Evolutionary conservation across 2,888 invertebrate species (phyloP), one percentile per base, ranked within the genome.

Genomic region (Spilosoma lubricipeda): DNA sequence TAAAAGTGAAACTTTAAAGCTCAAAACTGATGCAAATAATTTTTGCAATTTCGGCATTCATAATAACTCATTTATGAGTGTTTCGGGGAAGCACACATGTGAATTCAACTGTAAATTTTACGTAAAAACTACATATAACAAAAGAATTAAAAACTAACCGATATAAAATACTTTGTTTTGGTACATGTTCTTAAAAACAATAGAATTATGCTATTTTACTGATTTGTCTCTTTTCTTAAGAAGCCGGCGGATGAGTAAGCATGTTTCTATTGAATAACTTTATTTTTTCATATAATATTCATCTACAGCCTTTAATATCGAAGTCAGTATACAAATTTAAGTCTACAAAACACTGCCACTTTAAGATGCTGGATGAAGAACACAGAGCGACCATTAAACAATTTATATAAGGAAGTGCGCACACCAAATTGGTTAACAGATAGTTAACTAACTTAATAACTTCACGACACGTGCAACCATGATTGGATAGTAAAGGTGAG

Each of bases 401-500:
- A 70, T 70, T 63, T 48, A 74, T 67, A 63, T 27, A 67, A 70
- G 67, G 67, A 74, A 74, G 59, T 63, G 27, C 63, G 65, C 45
- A 45, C 27, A 70, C 42, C 59, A 70, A 74, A 74, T 74, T n/a
- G 70, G 59, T 56, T 67, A 36, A 56, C 56, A 42, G 64, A 63
- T 63, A 20, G 63, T 48, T 70, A 67, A 67, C 63, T 63, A 70
- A 70, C 9, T 73, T 66, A 56, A 70, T 66, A 33, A 70, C 56
- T 27, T 56, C 67, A 27, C 64, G 45, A 23, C 11, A 33, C 33
- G 8, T 15, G 18, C 23, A 71, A 18, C 36, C n/a, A 45, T 33
- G 67, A 69, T 70, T 66, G 36, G 65, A 56, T 70, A 70, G 66
- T 73, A 74, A 75, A 72, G 59, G 69, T 15, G n/a, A 66, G 69